A percentile compares a stretch with the other conserved stretches of the same genome.
These are phyloP conservation scores for Formica aserva DNA, from an alignment of 2,888 invertebrate genomes.

Conservation along the genomic window DNA sequence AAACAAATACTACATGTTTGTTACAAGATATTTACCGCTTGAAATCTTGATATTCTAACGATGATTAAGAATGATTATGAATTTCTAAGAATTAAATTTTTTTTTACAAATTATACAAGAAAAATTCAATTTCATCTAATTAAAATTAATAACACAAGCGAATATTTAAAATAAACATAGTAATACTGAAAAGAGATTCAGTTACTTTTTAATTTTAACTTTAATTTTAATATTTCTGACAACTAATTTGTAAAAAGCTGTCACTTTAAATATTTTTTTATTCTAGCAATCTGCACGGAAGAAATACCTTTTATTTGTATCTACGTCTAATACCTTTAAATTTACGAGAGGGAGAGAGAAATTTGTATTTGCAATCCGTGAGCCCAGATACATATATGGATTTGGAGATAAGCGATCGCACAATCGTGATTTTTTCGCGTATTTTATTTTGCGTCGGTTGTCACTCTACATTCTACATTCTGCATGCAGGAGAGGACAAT, in stretches of 20 bases:
- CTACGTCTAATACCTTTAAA: not conserved
- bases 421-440: conserved; percentile 11
- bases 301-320: not conserved
- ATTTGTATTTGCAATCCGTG: not conserved
- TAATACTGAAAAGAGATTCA: not conserved
- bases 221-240: not conserved
- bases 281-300: not conserved
- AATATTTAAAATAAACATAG: not conserved
- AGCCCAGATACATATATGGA: conserved; percentile 47
- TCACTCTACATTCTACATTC: conserved; percentile 25
- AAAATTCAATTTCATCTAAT: not conserved
- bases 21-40: not conserved
- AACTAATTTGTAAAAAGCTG: not conserved
- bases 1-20: not conserved
- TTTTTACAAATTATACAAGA: not conserved
- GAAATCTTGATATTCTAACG: not conserved
- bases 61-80: not conserved
- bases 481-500: conserved; percentile 15
- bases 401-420: not conserved
- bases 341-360: not conserved
- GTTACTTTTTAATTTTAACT: not conserved
- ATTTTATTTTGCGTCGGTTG: conserved; percentile 2
- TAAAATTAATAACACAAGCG: not conserved
- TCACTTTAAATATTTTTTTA: not conserved
- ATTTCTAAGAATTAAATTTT: not conserved